These are phyloP conservation scores for Fragum fragum DNA, from an alignment of 2,888 invertebrate genomes.

Conservation along the genomic window DNA sequence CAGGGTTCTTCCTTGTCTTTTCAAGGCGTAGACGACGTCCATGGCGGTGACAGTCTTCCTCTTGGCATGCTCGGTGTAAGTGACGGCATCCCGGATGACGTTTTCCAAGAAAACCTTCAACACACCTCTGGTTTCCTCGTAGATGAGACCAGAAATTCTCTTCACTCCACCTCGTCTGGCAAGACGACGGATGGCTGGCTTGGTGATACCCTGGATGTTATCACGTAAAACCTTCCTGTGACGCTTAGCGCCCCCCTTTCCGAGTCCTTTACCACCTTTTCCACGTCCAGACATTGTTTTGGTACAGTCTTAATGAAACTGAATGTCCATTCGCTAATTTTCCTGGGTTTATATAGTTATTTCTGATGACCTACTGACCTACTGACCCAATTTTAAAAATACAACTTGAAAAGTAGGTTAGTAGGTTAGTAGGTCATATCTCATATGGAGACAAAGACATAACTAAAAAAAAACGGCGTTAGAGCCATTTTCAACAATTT, in stretches of 20 bases:
- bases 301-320: too few species aligned
- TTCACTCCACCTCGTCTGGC: conserved; percentile 91
- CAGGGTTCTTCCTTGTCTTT: conserved; percentile 59
- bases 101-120: conserved; percentile 94
- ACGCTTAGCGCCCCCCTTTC: conserved; percentile 94
- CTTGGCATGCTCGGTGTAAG: conserved; percentile 95
- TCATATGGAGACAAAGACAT: too few species aligned
- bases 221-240: conserved; percentile 93
- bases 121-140: conserved; percentile 93
- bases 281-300: conserved; percentile 89
- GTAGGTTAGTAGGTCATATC: too few species aligned
- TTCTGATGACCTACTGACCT: too few species aligned
- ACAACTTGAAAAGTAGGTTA: too few species aligned
- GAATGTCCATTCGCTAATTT: too few species aligned
- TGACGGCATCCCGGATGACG: conserved; percentile 92
- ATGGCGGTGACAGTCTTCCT: conserved; percentile 95
- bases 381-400: too few species aligned
- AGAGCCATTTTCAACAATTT: too few species aligned
- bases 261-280: conserved; percentile 93
- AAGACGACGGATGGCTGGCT: conserved; percentile 92
- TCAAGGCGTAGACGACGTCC: conserved; percentile 92
- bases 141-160: conserved; percentile 92
- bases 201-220: conserved; percentile 94
- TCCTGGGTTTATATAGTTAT: too few species aligned
- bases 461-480: too few species aligned